phyloP scores from a whole-genome alignment of 1,140 invertebrate species.

The Macrobrachium rosenbergii region DNA sequence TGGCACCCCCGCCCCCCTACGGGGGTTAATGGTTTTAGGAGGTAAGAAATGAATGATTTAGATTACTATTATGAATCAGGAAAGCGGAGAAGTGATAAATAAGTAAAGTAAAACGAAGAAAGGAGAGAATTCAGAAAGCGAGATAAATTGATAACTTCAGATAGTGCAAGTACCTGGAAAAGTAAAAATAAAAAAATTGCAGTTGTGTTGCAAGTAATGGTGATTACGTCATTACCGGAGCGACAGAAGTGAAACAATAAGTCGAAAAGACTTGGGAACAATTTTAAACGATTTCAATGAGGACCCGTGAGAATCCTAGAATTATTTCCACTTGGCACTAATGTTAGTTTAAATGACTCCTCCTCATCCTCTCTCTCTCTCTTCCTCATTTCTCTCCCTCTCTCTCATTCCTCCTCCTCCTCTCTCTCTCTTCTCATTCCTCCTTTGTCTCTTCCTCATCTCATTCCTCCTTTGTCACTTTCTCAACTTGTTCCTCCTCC shows the following conservation, averaged over 20 bases:
- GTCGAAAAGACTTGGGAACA: neutral
- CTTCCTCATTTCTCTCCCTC: no score
- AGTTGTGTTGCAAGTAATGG: neutral
- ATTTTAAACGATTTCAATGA: neutral
- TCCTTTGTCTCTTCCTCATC: neutral
- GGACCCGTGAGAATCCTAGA: neutral
- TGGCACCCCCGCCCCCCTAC: no score
- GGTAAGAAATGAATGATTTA: no score
- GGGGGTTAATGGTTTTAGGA: no score
- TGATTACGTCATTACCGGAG: neutral
- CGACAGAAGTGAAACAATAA: neutral
- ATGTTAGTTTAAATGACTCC: neutral
- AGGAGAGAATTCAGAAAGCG: neutral
- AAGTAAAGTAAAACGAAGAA: neutral
- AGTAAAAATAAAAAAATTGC: neutral
- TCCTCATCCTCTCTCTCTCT: neutral
- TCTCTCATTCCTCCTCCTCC: no score
- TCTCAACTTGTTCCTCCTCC: no score
- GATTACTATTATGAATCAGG: neutral
- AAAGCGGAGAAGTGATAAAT: no score
- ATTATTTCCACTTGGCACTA: neutral
- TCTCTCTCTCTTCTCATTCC: neutral
- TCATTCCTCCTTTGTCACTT: no score
- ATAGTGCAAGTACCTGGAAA: neutral
- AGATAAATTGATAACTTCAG: neutral